A percentile compares a stretch with the other conserved stretches of the same genome.
phyloP scores from a whole-genome alignment of 2,797 vertebrate genomes.

The Distichodus sexfasciatus region DNA sequence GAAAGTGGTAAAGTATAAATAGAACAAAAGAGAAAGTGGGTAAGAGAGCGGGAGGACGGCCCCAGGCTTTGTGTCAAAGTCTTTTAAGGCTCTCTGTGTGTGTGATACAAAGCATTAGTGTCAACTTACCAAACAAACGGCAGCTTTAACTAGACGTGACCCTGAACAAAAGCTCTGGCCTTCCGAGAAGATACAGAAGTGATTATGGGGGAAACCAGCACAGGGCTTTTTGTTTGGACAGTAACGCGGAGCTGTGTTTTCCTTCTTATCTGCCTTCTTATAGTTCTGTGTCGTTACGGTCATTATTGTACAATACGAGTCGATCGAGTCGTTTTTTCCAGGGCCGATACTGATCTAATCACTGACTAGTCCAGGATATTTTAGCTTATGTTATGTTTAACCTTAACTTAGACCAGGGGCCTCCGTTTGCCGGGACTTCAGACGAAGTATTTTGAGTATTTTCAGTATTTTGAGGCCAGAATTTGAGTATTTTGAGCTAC shows the following conservation, averaged over 20 bases:
- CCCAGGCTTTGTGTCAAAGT: background rate
- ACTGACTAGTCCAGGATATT: no score
- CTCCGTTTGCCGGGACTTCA: no score
- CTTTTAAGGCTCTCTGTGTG: background rate
- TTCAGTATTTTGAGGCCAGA: no score
- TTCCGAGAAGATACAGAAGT: background rate
- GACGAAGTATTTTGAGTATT: no score
- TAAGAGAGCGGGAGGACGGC: background rate
- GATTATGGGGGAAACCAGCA: background rate
- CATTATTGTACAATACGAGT: no score
- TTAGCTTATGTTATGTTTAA: no score
- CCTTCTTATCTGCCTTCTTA: no score
- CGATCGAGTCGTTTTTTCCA: no score
- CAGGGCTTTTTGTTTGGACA: background rate
- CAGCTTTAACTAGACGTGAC: background rate
- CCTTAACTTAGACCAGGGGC: no score
- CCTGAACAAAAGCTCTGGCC: background rate
- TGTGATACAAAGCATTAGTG: background rate
- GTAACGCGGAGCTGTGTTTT: background rate
- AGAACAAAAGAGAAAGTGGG: background rate
- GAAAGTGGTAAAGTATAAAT: background rate
- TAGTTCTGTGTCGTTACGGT: no score
- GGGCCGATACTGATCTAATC: no score
- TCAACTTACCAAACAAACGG: background rate
- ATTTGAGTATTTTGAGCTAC: no score